phyloP scores from a whole-genome alignment of 2,113 vertebrate species.

The Danio rerio region GRCz12tu NC_133177.1:36958501-36959000 shows the following conservation, averaged over 20 bases:
- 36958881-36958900: conserved; percentile 54
- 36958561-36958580: conserved; percentile 61
- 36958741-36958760: conserved; percentile 43
- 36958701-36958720: not conserved
- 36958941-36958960: not conserved
- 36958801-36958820: conserved; percentile 45
- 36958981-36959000: not conserved
- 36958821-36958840: conserved; percentile 54
- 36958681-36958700: conserved; percentile 18
- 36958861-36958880: conserved; percentile 48
- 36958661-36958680: not conserved
- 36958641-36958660: conserved; percentile 31
- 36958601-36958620: conserved; percentile 34
- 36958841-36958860: conserved; percentile 67
- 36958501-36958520: conserved; percentile 15
- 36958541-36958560: conserved; percentile 59
- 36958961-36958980: not conserved
- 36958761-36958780: conserved; percentile 33
- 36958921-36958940: conserved; percentile 61
- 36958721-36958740: not conserved
- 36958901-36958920: conserved; percentile 66
- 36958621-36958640: conserved; percentile 42
- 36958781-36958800: conserved; percentile 17
- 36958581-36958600: conserved; percentile 59
- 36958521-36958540: conserved; percentile 49